These are phyloP conservation scores for Microctonus hyperodae DNA, from an alignment of 2,888 invertebrate genomes.

Conservation along the genomic window DNA sequence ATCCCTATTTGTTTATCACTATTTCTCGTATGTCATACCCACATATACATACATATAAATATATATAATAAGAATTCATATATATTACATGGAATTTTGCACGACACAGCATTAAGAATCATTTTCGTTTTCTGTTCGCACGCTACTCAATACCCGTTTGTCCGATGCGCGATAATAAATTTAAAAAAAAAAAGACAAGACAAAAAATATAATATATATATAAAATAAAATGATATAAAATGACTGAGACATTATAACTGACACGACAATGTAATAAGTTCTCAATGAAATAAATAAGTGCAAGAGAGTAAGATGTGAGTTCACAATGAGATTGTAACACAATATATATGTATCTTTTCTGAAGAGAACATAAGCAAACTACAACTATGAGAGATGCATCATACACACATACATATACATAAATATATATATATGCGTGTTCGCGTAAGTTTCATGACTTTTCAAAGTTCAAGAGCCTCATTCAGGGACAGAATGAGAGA, in stretches of 20 bases:
- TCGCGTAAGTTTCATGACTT: slow-evolving; percentile 31
- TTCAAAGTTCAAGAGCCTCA: slow-evolving; percentile 61
- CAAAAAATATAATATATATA: background rate
- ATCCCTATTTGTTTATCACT: too few species aligned
- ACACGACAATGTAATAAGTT: slow-evolving; percentile 38
- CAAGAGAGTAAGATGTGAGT: slow-evolving; percentile 33
- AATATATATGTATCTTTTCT: slow-evolving; percentile 41
- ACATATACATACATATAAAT: background rate
- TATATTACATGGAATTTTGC: background rate
- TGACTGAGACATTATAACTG: background rate
- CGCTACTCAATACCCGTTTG: slow-evolving; percentile 30
- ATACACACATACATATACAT: slow-evolving; percentile 34
- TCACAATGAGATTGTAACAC: slow-evolving; percentile 58
- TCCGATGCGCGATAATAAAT: background rate
- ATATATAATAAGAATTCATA: too few species aligned
- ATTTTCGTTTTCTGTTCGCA: slow-evolving; percentile 23
- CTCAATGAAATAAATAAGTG: background rate
- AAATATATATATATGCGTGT: slow-evolving; percentile 26
- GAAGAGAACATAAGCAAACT: slow-evolving; percentile 26
- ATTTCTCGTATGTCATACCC: too few species aligned
- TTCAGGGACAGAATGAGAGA: slow-evolving; percentile 54
- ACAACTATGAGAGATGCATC: background rate
- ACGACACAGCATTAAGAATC: slow-evolving; percentile 11
- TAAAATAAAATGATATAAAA: background rate
- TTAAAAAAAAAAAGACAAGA: background rate